Evolutionary conservation across 2,888 invertebrate species (phyloP).

Genomic region (Parascotia fuliginaria): DNA sequence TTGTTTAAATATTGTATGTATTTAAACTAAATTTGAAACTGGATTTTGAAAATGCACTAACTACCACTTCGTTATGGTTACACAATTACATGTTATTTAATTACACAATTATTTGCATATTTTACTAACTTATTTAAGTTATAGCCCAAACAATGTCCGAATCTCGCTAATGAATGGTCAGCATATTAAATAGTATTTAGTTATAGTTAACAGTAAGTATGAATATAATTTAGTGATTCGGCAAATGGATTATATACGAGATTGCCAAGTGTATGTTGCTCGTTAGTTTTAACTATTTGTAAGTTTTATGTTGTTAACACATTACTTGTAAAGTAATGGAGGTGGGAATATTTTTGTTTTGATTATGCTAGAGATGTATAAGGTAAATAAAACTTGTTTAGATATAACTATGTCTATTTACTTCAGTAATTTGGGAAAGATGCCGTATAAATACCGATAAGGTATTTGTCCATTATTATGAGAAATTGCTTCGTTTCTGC

Average conservation of each 20-base stretch:
- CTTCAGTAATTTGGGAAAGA: not conserved
- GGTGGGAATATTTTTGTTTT: slow-evolving; percentile 70
- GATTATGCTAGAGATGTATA: slow-evolving; percentile 72
- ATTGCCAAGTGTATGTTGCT: slow-evolving; percentile 46
- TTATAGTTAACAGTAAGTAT: slow-evolving; percentile 25
- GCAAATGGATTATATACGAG: slow-evolving; percentile 53
- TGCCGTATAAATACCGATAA: too few relatives aligned
- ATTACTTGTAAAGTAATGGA: slow-evolving; percentile 76
- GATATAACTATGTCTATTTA: slow-evolving; percentile 29
- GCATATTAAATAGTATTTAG: slow-evolving; percentile 4
- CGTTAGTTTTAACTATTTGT: slow-evolving; percentile 51
- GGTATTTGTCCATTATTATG: too few relatives aligned
- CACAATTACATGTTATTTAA: too few relatives aligned
- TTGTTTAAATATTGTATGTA: too few relatives aligned
- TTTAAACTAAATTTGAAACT: too few relatives aligned
- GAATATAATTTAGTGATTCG: slow-evolving; percentile 25
- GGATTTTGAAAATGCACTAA: too few relatives aligned
- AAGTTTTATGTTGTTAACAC: slow-evolving; percentile 69
- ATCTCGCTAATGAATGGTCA: slow-evolving; percentile 2
- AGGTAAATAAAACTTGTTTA: slow-evolving; percentile 73
- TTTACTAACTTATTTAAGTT: too few relatives aligned
- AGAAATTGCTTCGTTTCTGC: too few relatives aligned
- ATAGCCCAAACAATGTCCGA: not conserved
- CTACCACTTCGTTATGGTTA: too few relatives aligned
- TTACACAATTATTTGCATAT: too few relatives aligned